Evolutionary conservation across 2,113 vertebrate genomes (phyloP).

Genomic region (Gymnogyps californianus): DNA sequence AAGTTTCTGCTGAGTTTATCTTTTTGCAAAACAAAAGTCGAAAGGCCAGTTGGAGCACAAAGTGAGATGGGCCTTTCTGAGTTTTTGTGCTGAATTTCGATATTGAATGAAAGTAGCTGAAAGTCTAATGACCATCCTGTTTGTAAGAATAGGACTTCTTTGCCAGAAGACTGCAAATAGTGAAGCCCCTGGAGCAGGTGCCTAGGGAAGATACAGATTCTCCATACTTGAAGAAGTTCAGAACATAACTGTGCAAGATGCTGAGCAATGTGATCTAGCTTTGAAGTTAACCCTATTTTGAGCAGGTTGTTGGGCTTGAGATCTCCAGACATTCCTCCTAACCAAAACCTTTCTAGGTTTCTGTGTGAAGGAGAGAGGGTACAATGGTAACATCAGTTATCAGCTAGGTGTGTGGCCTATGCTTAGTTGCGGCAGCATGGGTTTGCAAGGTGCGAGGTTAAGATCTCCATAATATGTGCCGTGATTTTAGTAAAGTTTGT

Average conservation of each 20-base stretch:
- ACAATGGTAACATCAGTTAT: background rate
- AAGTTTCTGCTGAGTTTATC: background rate
- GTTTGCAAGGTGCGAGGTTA: background rate
- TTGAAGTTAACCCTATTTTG: background rate
- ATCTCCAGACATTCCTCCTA: background rate
- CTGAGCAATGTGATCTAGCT: background rate
- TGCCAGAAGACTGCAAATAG: background rate
- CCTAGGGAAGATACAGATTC: background rate
- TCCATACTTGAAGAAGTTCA: background rate
- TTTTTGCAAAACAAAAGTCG: background rate
- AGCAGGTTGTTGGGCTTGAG: background rate
- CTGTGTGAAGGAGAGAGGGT: background rate
- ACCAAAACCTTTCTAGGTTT: background rate
- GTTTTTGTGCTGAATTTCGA: background rate
- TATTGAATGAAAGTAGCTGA: background rate
- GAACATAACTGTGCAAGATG: background rate
- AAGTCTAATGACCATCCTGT: background rate
- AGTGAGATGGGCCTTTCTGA: background rate
- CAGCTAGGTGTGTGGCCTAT: fast-evolving
- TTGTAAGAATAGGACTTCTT: background rate
- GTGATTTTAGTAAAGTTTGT: background rate
- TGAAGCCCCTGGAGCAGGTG: background rate
- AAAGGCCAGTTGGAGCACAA: background rate
- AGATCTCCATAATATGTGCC: fast-evolving
- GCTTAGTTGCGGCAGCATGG: background rate